These are phyloP conservation scores for Diplodus puntazzo DNA, from an alignment of 2,797 vertebrate species.

Conservation along the genomic window DNA sequence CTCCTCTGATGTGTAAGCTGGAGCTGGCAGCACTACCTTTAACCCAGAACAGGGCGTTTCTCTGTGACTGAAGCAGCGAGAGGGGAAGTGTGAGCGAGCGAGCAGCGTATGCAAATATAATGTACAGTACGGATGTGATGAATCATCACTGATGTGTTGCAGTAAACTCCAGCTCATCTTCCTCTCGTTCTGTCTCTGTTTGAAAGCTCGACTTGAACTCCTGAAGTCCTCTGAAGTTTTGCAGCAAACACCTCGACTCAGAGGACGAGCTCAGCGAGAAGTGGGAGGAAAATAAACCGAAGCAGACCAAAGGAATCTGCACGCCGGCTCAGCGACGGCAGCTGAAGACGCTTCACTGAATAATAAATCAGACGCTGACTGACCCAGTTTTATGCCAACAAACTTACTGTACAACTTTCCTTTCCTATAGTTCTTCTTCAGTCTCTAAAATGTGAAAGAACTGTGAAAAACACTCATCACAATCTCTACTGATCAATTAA, in stretches of 20 bases:
- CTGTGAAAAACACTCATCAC: too few species aligned
- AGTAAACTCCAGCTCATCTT: slow-evolving; percentile 6
- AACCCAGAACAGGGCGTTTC: neutral
- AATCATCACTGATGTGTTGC: slow-evolving; percentile 14
- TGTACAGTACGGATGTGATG: slow-evolving; percentile 17
- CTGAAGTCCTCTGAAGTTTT: neutral
- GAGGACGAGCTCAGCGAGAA: neutral
- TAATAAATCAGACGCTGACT: slow-evolving; percentile 26
- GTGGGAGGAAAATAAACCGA: neutral
- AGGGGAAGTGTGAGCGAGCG: too few species aligned
- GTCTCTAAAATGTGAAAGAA: neutral
- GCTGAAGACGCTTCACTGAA: slow-evolving; percentile 1
- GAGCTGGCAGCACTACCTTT: neutral
- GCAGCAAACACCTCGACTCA: neutral
- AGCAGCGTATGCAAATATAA: slow-evolving; percentile 1
- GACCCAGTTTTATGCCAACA: slow-evolving; percentile 24
- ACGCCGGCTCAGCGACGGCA: neutral
- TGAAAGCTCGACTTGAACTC: neutral
- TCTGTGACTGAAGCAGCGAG: neutral
- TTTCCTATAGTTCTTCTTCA: neutral
- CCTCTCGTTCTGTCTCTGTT: neutral
- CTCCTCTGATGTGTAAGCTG: neutral
- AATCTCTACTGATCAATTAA: too few species aligned
- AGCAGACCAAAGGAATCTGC: neutral
- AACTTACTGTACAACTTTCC: neutral